Evolutionary conservation across 2,888 invertebrate species (phyloP), one percentile per base, ranked within the genome.

Genomic region (Dolichomitus sp.): DNA sequence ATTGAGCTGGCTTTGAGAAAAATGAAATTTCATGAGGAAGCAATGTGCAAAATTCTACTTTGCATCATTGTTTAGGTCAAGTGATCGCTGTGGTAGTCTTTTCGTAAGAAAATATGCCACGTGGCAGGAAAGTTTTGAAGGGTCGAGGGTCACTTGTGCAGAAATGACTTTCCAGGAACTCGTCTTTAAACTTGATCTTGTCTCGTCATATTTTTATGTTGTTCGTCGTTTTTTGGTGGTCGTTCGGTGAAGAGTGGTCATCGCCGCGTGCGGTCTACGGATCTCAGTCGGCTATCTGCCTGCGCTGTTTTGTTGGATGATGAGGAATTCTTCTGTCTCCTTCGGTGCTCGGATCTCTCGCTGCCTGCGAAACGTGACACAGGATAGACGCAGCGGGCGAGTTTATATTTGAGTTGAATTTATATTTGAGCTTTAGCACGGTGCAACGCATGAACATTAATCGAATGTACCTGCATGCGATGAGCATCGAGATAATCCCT

Each of bases 201-300:
- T 52, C 27, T n/a, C 37, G 61, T 54, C 40, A 73, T 72, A 54
- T 76, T 76, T 72, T 59, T 52, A 70, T 30, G 61, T 40, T 68
- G 33, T 37, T 40, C 19, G 37, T 65, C 48, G 17, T 52, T 72
- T 45, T 11, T 69, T 69, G 23, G 61, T 40, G n/a, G 23, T 19
- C 33, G 54, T 27, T 63, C 48, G n/a, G 40, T 59, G 14, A 42
- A 57, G 68, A 76, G 83, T 69, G 83, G 83, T 80, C 83, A 83
- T 81, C 80, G 70, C 83, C 72, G 77, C 84, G 83, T 84, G 85
- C 79, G 82, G 85, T 82, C 82, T 63, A 19, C 45, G 70, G 42
- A 80, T 82, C 82, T 84, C 63, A 17, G 72, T 78, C 59, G 68
- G 59, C 61, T 75, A 84, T 82, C 81, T 80, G 81, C 83, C 77